These are phyloP conservation scores for Conomelus anceps DNA, from an alignment of 2,888 invertebrate genomes.

Conservation along the genomic window DNA sequence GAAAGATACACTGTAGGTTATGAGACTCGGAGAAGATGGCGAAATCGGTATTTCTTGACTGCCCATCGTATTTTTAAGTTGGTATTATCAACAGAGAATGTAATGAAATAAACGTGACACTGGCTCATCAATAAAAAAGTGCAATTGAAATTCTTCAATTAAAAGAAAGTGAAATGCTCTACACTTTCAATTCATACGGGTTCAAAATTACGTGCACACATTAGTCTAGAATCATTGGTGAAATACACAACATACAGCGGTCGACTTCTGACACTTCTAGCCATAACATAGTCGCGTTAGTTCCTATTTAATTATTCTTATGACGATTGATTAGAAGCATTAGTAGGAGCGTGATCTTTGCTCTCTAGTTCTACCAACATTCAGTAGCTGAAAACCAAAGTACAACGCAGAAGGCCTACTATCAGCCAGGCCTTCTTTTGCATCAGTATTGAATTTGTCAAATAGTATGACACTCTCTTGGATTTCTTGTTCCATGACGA, in stretches of 20 bases:
- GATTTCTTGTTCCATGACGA: no score
- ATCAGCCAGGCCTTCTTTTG: no score
- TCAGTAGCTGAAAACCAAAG: not conserved
- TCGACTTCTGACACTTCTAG: not conserved
- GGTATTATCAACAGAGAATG: not conserved
- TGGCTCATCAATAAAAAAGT: no score
- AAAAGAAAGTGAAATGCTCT: no score
- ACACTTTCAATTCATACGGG: no score
- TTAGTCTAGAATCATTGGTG: no score
- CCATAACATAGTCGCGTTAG: not conserved
- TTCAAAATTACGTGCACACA: no score
- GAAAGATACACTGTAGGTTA: slow-evolving; percentile 30
- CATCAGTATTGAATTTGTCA: no score
- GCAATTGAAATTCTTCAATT: no score
- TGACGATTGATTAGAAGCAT: not conserved
- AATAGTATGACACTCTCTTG: no score
- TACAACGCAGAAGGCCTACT: not conserved
- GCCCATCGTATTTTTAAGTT: not conserved
- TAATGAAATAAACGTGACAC: not conserved
- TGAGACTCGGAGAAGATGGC: not conserved
- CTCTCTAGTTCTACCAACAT: not conserved
- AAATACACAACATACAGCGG: not conserved
- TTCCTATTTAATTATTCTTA: not conserved
- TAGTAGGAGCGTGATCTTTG: not conserved
- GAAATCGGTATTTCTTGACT: not conserved